Percentiles rank a stretch among this genome's conserved stretches.
These are phyloP conservation scores for Nezara viridula DNA, from an alignment of 2,888 invertebrate genomes.

Conservation along the genomic window DNA sequence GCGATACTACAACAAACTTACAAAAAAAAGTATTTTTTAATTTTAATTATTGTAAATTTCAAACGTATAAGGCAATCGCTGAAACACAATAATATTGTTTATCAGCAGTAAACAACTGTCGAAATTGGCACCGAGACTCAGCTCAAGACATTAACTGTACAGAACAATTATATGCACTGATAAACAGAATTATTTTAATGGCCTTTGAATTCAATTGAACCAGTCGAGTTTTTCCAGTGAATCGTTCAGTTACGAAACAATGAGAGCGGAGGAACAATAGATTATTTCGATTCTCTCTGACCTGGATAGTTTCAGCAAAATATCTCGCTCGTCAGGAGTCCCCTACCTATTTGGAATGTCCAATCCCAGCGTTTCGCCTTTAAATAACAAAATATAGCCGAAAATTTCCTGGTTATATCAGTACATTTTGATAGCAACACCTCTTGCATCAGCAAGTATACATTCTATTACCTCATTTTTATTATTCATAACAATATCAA, in stretches of 20 bases:
- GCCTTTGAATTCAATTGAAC: not conserved
- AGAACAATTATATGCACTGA: not conserved
- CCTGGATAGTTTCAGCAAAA: slow-evolving; percentile 16
- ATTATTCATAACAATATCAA: not conserved
- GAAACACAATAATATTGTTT: not conserved
- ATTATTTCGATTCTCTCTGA: slow-evolving; percentile 16
- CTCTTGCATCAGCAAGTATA: not conserved
- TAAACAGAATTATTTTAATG: not conserved
- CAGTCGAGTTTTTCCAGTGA: slow-evolving; percentile 11
- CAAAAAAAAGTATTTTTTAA: not conserved
- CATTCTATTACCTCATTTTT: not conserved
- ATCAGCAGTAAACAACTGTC: not conserved
- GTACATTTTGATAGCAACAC: not conserved
- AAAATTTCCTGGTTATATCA: not conserved
- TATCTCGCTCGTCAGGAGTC: not conserved
- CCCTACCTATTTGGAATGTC: not conserved
- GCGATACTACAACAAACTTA: not conserved
- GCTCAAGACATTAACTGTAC: not conserved
- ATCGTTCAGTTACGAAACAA: slow-evolving; percentile 38
- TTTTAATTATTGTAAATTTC: not conserved
- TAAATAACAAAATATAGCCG: not conserved
- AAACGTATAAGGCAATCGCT: not conserved
- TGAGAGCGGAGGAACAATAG: not conserved
- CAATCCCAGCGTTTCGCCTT: not conserved
- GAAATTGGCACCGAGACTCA: not conserved